Evolutionary conservation across 2,888 invertebrate species (phyloP).

Genomic region (Luperina testacea): DNA sequence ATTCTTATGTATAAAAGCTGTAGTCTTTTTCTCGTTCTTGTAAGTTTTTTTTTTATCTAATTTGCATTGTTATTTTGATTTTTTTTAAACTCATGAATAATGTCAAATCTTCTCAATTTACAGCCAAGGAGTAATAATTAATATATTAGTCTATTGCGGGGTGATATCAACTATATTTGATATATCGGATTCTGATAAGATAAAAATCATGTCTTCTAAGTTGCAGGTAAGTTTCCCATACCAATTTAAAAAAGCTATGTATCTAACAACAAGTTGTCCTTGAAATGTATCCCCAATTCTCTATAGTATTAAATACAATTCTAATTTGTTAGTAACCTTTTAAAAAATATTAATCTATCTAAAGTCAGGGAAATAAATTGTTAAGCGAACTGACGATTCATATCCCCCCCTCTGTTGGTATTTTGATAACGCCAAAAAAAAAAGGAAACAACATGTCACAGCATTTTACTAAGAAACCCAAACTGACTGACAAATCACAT

Average conservation of each 20-base stretch:
- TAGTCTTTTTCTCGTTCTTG: constrained; percentile 99
- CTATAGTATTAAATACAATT: background rate
- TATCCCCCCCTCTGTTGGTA: background rate
- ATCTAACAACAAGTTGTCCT: constrained; percentile 29
- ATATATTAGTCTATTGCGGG: constrained; percentile 95
- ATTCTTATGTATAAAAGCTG: constrained; percentile 98
- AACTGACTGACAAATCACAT: background rate
- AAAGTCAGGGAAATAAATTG: too few relatives aligned
- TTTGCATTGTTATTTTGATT: background rate
- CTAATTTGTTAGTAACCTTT: constrained; percentile 13
- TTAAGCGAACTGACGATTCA: background rate
- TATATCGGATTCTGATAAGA: constrained; percentile 91
- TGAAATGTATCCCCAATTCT: constrained; percentile 20
- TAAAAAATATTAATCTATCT: too few relatives aligned
- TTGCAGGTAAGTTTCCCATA: constrained; percentile 91
- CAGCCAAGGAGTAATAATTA: constrained; percentile 98
- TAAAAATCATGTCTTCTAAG: constrained; percentile 94
- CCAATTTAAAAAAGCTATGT: constrained; percentile 14
- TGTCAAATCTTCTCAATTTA: constrained; percentile 49
- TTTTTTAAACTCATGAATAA: constrained; percentile 13
- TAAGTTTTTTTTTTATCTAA: constrained; percentile 89
- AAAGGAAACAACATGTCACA: background rate
- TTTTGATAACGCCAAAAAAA: background rate
- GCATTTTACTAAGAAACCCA: background rate
- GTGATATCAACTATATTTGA: constrained; percentile 94